Evolutionary conservation across 2,888 invertebrate species (phyloP), one percentile per base, ranked within the genome.

Genomic region (Stenotaenia linearis): DNA sequence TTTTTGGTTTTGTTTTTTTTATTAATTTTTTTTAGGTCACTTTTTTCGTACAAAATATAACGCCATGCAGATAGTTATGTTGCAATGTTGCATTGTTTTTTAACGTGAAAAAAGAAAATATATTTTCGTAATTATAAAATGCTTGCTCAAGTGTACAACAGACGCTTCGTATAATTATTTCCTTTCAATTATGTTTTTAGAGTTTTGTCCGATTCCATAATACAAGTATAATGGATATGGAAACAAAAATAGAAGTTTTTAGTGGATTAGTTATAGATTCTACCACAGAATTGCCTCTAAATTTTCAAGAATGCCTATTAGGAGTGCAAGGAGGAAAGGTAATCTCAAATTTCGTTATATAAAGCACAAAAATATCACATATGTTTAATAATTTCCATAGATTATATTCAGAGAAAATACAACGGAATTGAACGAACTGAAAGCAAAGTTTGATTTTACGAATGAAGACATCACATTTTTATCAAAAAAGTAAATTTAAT

Each of bases 391-490:
- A 32, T 35, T 12, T 10, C 10, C 5, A 76, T 37, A 76, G 76
- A 76, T 76, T 76, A 21, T 76, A 35, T 76, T 76, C 37, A 30
- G 76, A 32, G 76, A 76, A 76, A 37, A 23, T 21, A 9, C 4
- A 1, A 21, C 12, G 2, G 9, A 76, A 23, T 18, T 30, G 23
- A 21, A 76, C 5, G 21, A 35, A 7, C 35, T 76, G 0, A 35
- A 35, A 35, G 10, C 15, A 23, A 37, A 76, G 4, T 37, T 35
- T 35, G 76, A 32, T 9, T 25, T 76, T 12, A 30, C 32, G 2
- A 37, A 37, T n/a, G 76, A 76, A n/a, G 76, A 76, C n/a, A 10
- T 76, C 4, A n/a, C 12, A 5, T 32, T 35, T 18, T 18, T 76
- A 21, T 18, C 76, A 76, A 18, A n/a, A 15, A 21, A 35, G 76